A percentile compares a stretch with the other conserved stretches of the same genome.
These are phyloP conservation scores for Drosophila picticornis DNA, from an alignment of 2,888 invertebrate genomes.

Conservation along the genomic window DNA sequence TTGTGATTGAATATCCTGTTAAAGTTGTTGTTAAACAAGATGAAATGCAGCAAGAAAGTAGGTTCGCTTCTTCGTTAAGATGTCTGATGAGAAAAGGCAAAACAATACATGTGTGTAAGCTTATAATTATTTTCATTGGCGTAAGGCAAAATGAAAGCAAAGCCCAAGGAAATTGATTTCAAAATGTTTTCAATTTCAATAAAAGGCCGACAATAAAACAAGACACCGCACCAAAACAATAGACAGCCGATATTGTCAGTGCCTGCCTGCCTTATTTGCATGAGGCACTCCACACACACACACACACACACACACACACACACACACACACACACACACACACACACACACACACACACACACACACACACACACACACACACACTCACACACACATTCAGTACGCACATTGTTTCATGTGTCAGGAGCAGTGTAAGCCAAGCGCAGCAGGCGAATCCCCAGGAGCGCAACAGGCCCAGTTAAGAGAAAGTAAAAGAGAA, in stretches of 20 bases:
- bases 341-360: not conserved
- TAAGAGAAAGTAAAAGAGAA: not conserved
- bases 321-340: not conserved
- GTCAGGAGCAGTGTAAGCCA: slow-evolving; percentile 21
- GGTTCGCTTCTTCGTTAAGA: not conserved
- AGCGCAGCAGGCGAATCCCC: slow-evolving; percentile 45
- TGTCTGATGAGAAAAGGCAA: not conserved
- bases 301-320: not conserved
- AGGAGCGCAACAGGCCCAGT: slow-evolving; percentile 48
- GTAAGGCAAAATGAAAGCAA: slow-evolving; percentile 11
- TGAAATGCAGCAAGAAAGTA: not conserved
- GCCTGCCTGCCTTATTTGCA: slow-evolving; percentile 59
- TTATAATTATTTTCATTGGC: slow-evolving; percentile 43
- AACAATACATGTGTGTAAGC: not conserved
- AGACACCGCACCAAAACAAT: slow-evolving; percentile 43
- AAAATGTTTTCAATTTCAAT: slow-evolving; percentile 38
- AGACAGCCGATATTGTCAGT: slow-evolving; percentile 41
- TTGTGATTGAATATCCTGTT: not conserved
- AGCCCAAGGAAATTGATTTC: slow-evolving; percentile 34
- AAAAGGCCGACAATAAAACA: slow-evolving; percentile 43
- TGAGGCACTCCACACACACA: slow-evolving; percentile 18
- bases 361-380: not conserved
- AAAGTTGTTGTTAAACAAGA: not conserved
- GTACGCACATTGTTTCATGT: slow-evolving; percentile 13
- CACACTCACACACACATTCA: not conserved